Evolutionary conservation across 1,140 invertebrate genomes (phyloP).

Genomic region (Latrodectus geometricus): DNA sequence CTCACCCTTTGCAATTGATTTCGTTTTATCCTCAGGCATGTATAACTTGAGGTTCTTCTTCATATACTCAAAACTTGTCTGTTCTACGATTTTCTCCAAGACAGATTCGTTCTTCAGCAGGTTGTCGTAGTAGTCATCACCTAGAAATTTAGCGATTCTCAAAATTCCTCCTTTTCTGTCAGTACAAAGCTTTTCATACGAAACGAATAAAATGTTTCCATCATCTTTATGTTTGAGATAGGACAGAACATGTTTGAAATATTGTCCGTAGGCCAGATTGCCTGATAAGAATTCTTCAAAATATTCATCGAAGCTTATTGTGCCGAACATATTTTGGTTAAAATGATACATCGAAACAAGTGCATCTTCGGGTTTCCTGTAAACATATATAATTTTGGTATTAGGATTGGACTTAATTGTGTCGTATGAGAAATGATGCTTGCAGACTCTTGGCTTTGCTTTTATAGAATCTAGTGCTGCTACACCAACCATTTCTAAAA

Average conservation of each 20-base stretch:
- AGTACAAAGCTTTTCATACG: no score
- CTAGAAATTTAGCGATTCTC: constrained; percentile 68
- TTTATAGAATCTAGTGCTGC: background rate
- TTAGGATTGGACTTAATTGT: constrained; percentile 73
- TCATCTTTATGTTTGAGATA: no score
- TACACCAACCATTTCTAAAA: constrained; percentile 48
- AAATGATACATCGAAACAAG: constrained; percentile 59
- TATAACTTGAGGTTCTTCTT: constrained; percentile 17
- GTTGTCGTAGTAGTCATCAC: constrained; percentile 57
- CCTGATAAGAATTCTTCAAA: constrained; percentile 58
- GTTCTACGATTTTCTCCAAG: constrained; percentile 14
- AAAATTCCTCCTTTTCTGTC: background rate
- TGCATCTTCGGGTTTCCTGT: constrained; percentile 56
- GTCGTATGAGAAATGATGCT: constrained; percentile 81
- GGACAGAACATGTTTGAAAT: no score
- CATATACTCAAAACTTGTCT: constrained; percentile 32
- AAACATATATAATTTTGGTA: constrained; percentile 72
- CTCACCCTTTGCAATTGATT: background rate
- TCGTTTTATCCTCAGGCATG: background rate
- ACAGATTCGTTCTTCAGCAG: background rate
- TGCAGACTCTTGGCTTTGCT: constrained; percentile 65
- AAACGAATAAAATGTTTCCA: no score
- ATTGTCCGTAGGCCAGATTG: background rate
- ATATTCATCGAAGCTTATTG: constrained; percentile 44
- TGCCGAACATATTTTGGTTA: background rate